phyloP scores from a whole-genome alignment of 2,113 vertebrate species.

The Mugil cephalus region DNA sequence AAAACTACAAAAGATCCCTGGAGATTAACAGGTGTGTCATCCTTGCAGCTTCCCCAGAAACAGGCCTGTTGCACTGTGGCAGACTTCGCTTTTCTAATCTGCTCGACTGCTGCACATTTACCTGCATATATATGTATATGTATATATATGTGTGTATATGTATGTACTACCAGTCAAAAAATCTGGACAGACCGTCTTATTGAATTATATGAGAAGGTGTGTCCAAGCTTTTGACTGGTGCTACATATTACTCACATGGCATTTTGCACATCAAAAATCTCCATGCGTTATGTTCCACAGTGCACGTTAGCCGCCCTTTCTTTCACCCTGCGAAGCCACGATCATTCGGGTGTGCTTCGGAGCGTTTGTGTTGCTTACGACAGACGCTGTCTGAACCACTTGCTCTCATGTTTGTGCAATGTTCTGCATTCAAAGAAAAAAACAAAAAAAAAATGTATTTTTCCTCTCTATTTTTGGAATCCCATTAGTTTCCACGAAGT shows the following conservation, averaged over 20 bases:
- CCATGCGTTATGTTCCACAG: too few relatives aligned
- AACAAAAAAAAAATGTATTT: too few relatives aligned
- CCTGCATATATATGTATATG: background rate
- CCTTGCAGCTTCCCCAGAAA: conserved; percentile 32
- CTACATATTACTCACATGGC: too few relatives aligned
- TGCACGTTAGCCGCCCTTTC: too few relatives aligned
- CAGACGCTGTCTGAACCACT: background rate
- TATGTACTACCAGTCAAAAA: too few relatives aligned
- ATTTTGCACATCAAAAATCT: too few relatives aligned
- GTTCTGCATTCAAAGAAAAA: background rate
- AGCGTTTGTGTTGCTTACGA: conserved; percentile 1
- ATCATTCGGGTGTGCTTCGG: background rate
- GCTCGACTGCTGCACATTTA: background rate
- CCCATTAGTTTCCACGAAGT: background rate
- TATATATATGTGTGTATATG: too few relatives aligned
- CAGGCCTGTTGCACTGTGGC: conserved; percentile 13
- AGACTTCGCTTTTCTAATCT: background rate
- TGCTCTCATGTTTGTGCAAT: background rate
- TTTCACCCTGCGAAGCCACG: background rate
- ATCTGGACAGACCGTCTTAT: too few relatives aligned
- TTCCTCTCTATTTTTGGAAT: background rate
- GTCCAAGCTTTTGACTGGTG: too few relatives aligned
- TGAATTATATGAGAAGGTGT: too few relatives aligned
- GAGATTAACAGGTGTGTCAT: conserved; percentile 58
- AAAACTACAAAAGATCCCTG: conserved; percentile 25